A percentile compares a stretch with the other conserved stretches of the same genome.
Evolutionary conservation across 2,797 vertebrate species (phyloP).

Genomic region (Xenopus petersii): DNA sequence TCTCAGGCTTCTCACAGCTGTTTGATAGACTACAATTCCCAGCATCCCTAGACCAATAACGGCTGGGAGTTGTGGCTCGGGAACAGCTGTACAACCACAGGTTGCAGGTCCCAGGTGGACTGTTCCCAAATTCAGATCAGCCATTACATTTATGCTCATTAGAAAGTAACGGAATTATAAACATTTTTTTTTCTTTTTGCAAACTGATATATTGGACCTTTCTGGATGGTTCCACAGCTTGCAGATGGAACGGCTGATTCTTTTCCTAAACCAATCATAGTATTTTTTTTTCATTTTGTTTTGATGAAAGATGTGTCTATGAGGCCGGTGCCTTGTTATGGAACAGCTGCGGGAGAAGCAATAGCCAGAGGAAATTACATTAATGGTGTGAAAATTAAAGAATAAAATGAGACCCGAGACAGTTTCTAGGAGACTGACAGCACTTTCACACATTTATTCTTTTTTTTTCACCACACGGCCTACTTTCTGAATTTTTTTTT

Average conservation of each 20-base stretch:
- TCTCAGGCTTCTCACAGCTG: too few species aligned
- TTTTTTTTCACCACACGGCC: constrained; percentile 53
- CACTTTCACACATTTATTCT: constrained; percentile 68
- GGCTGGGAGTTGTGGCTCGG: not conserved
- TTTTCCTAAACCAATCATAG: not conserved
- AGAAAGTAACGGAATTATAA: not conserved
- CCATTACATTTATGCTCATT: not conserved
- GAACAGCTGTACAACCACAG: not conserved
- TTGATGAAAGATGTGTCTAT: constrained; percentile 10
- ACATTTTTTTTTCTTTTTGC: not conserved
- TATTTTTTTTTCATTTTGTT: not conserved
- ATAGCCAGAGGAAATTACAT: constrained; percentile 68
- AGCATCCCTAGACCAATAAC: not conserved
- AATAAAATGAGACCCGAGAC: constrained; percentile 51
- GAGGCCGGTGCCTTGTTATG: constrained; percentile 41
- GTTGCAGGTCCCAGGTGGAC: not conserved
- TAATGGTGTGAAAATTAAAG: constrained; percentile 77
- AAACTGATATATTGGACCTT: not conserved
- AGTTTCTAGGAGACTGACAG: constrained; percentile 63
- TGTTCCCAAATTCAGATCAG: not conserved
- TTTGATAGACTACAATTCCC: not conserved
- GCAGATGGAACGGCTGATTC: not conserved
- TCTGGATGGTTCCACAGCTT: not conserved
- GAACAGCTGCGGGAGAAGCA: constrained; percentile 47
- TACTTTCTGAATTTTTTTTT: constrained; percentile 51